Evolutionary conservation across 2,113 vertebrate species (phyloP).

Genomic region (Aythya baeri): DNA sequence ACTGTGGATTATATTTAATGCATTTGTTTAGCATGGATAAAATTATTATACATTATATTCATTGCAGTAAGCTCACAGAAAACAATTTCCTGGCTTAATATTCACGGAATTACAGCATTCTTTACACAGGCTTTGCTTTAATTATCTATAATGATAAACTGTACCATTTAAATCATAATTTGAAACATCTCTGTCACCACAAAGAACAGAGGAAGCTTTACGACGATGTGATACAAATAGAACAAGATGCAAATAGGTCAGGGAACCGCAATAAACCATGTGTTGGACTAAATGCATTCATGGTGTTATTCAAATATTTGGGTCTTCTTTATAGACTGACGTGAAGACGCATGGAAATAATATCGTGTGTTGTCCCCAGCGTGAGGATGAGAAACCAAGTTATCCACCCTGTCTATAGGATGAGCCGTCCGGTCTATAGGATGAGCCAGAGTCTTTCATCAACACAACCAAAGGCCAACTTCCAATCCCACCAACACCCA

Average conservation of each 20-base stretch:
- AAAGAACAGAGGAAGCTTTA: not conserved
- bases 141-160: slow-evolving; percentile 30
- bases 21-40: not conserved
- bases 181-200: not conserved
- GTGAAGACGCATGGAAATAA: not conserved
- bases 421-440: not conserved
- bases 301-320: slow-evolving; percentile 11
- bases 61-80: not conserved
- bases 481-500: not conserved
- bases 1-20: not conserved
- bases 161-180: slow-evolving; percentile 23
- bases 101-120: slow-evolving; percentile 15
- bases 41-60: slow-evolving; percentile 2
- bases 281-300: not conserved
- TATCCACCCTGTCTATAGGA: not conserved
- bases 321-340: not conserved
- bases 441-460: not conserved
- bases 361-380: not conserved
- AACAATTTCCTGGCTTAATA: not conserved
- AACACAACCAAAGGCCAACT: not conserved
- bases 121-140: slow-evolving; percentile 26
- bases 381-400: not conserved
- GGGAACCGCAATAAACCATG: not conserved
- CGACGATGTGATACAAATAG: not conserved
- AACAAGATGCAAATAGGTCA: not conserved